A percentile compares a stretch with the other conserved stretches of the same genome.
Conservation (phyloP, 2,888 invertebrate genomes). For the Tineola bisselliella region DNA sequence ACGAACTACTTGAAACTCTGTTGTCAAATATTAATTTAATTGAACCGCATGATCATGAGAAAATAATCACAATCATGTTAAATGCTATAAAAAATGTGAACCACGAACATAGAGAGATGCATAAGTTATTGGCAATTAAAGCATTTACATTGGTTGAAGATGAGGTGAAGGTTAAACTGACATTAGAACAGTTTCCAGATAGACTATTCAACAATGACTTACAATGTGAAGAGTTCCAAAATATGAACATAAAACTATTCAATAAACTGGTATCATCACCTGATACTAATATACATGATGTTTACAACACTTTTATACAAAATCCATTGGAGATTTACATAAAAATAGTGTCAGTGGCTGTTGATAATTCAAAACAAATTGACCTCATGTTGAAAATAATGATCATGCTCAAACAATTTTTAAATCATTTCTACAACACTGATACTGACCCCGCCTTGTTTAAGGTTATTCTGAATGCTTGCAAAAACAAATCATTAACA, state of each 20-base stretch:
- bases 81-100: conserved; percentile 23
- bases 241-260: conserved; percentile 38
- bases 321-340: conserved; percentile 38
- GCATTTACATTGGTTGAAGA: conserved; percentile 34
- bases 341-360: conserved; percentile 40
- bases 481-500: conserved; percentile 28
- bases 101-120: conserved; percentile 23
- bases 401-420: conserved; percentile 35
- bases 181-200: conserved; percentile 34
- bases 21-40: conserved; percentile 29
- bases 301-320: conserved; percentile 44
- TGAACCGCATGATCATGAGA: conserved; percentile 30
- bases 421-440: conserved; percentile 37
- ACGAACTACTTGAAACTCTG: conserved; percentile 29
- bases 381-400: conserved; percentile 44
- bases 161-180: conserved; percentile 30
- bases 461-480: conserved; percentile 28
- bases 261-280: conserved; percentile 41
- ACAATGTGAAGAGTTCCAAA: conserved; percentile 29
- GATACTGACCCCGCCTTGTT: conserved; percentile 46
- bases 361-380: conserved; percentile 38
- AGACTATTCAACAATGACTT: conserved; percentile 31
- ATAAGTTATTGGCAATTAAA: conserved; percentile 31
- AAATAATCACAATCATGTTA: conserved; percentile 30
- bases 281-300: conserved; percentile 33